Percentiles rank a stretch among this genome's conserved stretches.
These are phyloP conservation scores for Characodon lateralis DNA, from an alignment of 2,797 vertebrate species.

Conservation along the genomic window DNA sequence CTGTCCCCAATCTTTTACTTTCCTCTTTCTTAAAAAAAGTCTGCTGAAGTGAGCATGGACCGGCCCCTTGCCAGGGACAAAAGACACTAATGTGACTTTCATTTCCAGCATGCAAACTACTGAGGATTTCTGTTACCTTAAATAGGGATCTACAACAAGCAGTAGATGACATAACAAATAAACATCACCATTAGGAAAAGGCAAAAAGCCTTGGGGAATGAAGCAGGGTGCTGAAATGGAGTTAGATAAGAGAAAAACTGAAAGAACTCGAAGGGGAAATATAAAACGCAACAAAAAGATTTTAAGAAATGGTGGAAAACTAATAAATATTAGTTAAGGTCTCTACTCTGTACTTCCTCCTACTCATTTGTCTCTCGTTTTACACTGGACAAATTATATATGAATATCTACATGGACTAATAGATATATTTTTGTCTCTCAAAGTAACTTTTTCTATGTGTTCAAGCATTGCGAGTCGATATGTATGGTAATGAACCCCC, in stretches of 20 bases:
- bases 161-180: constrained; percentile 7
- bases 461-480: background rate
- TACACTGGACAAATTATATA: background rate
- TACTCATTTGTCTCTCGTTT: background rate
- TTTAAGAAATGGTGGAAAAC: background rate
- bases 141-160: background rate
- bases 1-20: background rate
- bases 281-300: background rate
- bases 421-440: background rate
- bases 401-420: background rate
- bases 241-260: background rate
- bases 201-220: background rate
- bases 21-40: no score
- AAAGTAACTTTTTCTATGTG: background rate
- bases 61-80: background rate
- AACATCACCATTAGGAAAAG: constrained; percentile 14
- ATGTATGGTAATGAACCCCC: background rate
- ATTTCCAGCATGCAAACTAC: background rate
- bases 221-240: background rate
- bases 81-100: background rate
- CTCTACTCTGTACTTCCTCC: background rate
- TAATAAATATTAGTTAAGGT: no score
- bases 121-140: background rate
- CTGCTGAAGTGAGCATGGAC: background rate
- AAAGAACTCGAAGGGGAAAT: background rate